Conservation (phyloP, 2,113 vertebrate genomes). For the Laterallus jamaicensis region DNA sequence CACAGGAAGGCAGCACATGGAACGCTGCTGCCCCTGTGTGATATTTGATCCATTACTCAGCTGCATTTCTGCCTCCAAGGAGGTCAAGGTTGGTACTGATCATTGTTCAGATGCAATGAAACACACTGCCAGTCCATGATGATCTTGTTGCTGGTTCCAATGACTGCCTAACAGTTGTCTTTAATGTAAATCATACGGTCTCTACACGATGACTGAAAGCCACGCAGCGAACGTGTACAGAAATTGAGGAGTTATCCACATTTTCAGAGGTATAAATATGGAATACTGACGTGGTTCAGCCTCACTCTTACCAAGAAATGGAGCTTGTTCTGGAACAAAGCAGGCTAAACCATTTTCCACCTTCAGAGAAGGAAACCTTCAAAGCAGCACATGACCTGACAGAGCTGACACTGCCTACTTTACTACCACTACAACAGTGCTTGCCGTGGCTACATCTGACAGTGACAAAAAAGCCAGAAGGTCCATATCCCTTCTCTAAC, state of each 20-base stretch:
- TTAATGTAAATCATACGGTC: background rate
- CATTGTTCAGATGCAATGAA: background rate
- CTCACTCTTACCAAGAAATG: background rate
- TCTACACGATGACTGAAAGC: background rate
- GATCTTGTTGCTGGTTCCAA: background rate
- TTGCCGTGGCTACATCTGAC: background rate
- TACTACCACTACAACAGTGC: background rate
- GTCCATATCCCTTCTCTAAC: background rate
- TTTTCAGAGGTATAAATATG: background rate
- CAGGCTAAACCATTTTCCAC: background rate
- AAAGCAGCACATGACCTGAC: background rate
- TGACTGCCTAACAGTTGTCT: background rate
- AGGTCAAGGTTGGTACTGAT: background rate
- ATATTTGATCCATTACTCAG: background rate
- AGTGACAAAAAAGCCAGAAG: background rate
- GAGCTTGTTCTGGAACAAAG: background rate
- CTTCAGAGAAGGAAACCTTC: background rate
- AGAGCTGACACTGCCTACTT: background rate
- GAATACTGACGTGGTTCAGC: background rate
- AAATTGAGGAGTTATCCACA: background rate
- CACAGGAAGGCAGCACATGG: background rate
- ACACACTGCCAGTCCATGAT: background rate
- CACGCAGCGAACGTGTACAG: background rate
- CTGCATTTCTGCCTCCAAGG: background rate
- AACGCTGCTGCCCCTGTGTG: fast-evolving